Percentiles rank a stretch among this genome's conserved stretches.
Conservation (phyloP, 2,797 vertebrate species). For the Kryptolebias ocellatus region DNA sequence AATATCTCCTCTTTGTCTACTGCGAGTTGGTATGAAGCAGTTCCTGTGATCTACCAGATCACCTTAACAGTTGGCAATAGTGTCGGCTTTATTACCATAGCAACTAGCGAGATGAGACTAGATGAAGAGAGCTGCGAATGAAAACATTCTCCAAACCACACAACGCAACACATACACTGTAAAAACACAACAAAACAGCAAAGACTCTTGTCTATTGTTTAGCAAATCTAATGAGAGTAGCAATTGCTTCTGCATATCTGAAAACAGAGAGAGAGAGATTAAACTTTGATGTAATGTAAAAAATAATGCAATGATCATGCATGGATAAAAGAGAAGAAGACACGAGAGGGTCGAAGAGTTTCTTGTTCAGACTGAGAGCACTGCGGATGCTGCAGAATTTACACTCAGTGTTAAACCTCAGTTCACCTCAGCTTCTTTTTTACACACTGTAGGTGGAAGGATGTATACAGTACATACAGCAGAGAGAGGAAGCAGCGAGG, state of each 20-base stretch:
- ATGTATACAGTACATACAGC: constrained; percentile 36
- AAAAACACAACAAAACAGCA: constrained; percentile 42
- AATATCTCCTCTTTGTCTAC: constrained; percentile 47
- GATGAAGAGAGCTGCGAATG: constrained; percentile 64
- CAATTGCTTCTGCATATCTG: not conserved
- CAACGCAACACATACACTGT: constrained; percentile 44
- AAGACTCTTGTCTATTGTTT: constrained; percentile 5
- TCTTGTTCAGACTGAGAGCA: constrained; percentile 70
- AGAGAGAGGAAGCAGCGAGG: constrained; percentile 22
- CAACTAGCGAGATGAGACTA: constrained; percentile 76
- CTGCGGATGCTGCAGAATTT: constrained; percentile 78
- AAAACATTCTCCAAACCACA: constrained; percentile 54
- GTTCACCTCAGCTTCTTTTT: constrained; percentile 63
- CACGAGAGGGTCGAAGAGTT: constrained; percentile 40
- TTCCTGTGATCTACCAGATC: constrained; percentile 76
- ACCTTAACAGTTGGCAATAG: constrained; percentile 77
- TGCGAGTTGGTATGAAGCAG: constrained; percentile 58
- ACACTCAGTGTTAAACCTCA: constrained; percentile 70
- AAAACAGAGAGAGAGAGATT: constrained; percentile 6
- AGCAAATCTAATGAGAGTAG: constrained; percentile 12
- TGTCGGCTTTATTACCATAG: constrained; percentile 82
- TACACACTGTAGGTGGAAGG: constrained; percentile 41
- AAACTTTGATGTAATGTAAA: constrained; percentile 26
- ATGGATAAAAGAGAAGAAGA: constrained; percentile 18
- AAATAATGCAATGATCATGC: constrained; percentile 22